Evolutionary conservation across 2,113 vertebrate genomes (phyloP).

Genomic region (Atractosteus spatula): DNA sequence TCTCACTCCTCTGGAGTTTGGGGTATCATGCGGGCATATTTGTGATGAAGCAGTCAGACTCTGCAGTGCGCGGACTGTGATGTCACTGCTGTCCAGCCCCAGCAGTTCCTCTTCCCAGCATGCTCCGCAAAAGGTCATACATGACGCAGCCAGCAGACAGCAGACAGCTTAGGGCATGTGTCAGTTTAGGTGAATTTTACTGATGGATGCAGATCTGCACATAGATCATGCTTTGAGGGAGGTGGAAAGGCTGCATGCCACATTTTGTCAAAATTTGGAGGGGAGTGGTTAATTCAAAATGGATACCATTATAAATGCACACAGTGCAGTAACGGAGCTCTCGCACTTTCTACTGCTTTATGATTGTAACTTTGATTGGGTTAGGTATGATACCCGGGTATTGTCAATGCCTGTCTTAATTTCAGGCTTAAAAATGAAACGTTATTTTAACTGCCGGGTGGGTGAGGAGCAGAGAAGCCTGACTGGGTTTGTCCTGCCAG

Average conservation of each 20-base stretch:
- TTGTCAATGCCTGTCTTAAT: too few species aligned
- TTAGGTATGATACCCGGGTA: background rate
- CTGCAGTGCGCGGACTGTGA: too few species aligned
- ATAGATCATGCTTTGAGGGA: background rate
- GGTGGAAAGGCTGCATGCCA: too few species aligned
- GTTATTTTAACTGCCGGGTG: background rate
- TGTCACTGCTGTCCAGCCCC: too few species aligned
- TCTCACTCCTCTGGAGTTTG: slow-evolving; percentile 4
- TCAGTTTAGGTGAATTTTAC: background rate
- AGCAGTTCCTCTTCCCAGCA: background rate
- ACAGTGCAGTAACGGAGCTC: background rate
- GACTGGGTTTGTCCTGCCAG: slow-evolving; percentile 50
- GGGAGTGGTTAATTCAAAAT: background rate
- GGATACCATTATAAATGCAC: background rate
- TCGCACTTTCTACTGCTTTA: slow-evolving; percentile 6
- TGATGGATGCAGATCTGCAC: background rate
- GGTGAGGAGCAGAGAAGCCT: background rate
- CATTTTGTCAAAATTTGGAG: background rate
- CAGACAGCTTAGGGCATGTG: background rate
- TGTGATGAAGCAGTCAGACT: slow-evolving; percentile 3
- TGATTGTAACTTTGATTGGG: background rate
- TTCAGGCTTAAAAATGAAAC: too few species aligned
- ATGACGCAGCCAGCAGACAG: background rate
- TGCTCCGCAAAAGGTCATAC: background rate
- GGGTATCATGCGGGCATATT: background rate